Conservation (phyloP, 2,113 vertebrate species). For the Ochotona curzoniae region DNA sequence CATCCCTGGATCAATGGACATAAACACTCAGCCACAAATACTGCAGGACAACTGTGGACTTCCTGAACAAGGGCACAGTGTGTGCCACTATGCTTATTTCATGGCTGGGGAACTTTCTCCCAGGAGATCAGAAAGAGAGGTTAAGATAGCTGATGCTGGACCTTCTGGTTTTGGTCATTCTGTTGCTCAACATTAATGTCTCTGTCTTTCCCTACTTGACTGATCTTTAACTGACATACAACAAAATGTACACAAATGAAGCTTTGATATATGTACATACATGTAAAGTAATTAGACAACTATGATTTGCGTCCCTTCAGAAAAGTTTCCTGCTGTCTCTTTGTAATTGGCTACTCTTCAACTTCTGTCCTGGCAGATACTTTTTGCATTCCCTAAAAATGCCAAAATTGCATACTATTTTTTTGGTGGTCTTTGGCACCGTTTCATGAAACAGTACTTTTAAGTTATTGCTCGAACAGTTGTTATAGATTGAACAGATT, state of each 20-base stretch:
- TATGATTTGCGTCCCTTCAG: not conserved
- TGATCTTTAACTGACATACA: no score
- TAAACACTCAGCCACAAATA: not conserved
- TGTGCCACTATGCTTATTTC: fast-evolving
- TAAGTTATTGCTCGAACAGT: not conserved
- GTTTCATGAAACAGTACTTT: not conserved
- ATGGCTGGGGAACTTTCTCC: not conserved
- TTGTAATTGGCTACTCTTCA: not conserved
- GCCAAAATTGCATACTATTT: not conserved
- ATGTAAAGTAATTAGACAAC: not conserved
- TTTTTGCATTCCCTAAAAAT: not conserved
- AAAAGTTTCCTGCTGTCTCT: not conserved
- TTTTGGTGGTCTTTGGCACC: not conserved
- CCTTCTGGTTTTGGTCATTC: not conserved
- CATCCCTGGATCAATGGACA: not conserved
- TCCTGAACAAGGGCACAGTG: not conserved
- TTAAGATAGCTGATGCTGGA: not conserved
- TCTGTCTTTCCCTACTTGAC: not conserved
- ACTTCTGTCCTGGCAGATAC: not conserved
- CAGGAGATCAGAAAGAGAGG: not conserved
- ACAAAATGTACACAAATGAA: not conserved
- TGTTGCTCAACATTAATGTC: not conserved
- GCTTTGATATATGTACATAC: not conserved
- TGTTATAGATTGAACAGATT: no score
- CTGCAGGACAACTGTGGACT: not conserved